Evolutionary conservation across 2,888 invertebrate genomes (phyloP).

Genomic region (Dryadula phaetusa): DNA sequence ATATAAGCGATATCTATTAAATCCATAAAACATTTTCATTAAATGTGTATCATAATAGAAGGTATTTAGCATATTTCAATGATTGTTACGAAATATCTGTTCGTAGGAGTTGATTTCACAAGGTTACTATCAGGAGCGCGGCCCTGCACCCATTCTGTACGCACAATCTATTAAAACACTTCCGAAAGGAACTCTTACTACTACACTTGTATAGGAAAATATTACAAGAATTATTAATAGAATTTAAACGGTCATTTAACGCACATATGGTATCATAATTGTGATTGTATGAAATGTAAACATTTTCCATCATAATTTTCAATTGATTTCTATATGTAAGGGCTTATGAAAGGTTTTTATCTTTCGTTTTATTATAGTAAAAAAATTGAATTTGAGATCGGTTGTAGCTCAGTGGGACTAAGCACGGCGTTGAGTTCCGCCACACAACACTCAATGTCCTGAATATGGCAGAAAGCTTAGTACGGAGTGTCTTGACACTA

Average conservation of each 20-base stretch:
- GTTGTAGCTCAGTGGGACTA: too few species aligned
- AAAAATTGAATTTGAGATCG: too few species aligned
- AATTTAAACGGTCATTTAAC: conserved; percentile 26
- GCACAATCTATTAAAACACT: conserved; percentile 27
- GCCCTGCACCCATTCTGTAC: conserved; percentile 48
- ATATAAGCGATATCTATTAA: too few species aligned
- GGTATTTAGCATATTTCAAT: conserved; percentile 21
- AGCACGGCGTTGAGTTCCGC: too few species aligned
- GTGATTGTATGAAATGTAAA: background rate
- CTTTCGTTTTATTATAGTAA: too few species aligned
- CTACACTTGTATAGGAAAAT: background rate
- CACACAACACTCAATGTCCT: too few species aligned
- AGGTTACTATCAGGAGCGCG: conserved; percentile 58
- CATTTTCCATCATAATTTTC: background rate
- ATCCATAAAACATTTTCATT: too few species aligned
- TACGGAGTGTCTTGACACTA: too few species aligned
- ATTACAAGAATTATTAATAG: background rate
- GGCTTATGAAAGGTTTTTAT: too few species aligned
- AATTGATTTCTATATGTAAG: too few species aligned
- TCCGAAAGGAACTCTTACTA: conserved; percentile 27
- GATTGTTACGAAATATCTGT: conserved; percentile 30
- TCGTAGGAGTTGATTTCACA: conserved; percentile 58
- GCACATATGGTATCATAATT: conserved; percentile 27
- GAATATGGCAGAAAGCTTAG: too few species aligned
- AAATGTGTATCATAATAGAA: conserved; percentile 2